phyloP scores from a whole-genome alignment of 1,140 invertebrate genomes.

The Eueides isabella region DNA sequence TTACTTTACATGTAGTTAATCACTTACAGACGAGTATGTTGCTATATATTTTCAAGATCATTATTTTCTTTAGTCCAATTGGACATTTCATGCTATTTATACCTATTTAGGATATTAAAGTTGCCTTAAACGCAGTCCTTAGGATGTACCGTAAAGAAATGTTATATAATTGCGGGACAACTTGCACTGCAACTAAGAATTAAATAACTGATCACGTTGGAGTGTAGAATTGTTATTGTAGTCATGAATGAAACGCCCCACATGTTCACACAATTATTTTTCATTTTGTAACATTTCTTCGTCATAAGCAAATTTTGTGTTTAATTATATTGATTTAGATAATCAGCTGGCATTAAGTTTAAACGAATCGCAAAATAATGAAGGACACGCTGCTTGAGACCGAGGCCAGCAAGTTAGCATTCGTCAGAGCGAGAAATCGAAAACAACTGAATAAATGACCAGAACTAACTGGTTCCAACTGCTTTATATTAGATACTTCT shows the following conservation, averaged over 20 bases:
- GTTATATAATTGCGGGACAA: background rate
- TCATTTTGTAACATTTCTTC: too few relatives aligned
- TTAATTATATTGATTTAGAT: slow-evolving; percentile 30
- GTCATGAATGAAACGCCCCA: too few relatives aligned
- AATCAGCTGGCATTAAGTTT: slow-evolving; percentile 33
- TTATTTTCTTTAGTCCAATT: too few relatives aligned
- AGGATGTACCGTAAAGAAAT: background rate
- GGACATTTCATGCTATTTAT: too few relatives aligned
- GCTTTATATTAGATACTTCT: slow-evolving; percentile 21
- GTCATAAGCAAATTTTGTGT: too few relatives aligned
- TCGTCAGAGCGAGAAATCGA: slow-evolving; percentile 50
- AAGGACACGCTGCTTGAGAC: slow-evolving; percentile 32
- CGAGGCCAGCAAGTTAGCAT: slow-evolving; percentile 40
- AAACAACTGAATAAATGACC: slow-evolving; percentile 40
- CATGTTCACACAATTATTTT: too few relatives aligned
- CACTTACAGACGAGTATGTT: too few relatives aligned
- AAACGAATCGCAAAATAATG: slow-evolving; percentile 30
- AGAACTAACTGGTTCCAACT: slow-evolving; percentile 33
- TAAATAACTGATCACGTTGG: background rate
- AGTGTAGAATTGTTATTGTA: background rate
- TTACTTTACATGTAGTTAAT: background rate
- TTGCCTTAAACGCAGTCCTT: too few relatives aligned
- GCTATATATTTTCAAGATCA: background rate
- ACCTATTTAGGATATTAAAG: too few relatives aligned
- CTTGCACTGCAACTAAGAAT: background rate